Base-by-base conservation (phyloP, 2,888 invertebrate species). In the Cephalotes varians region DNA sequence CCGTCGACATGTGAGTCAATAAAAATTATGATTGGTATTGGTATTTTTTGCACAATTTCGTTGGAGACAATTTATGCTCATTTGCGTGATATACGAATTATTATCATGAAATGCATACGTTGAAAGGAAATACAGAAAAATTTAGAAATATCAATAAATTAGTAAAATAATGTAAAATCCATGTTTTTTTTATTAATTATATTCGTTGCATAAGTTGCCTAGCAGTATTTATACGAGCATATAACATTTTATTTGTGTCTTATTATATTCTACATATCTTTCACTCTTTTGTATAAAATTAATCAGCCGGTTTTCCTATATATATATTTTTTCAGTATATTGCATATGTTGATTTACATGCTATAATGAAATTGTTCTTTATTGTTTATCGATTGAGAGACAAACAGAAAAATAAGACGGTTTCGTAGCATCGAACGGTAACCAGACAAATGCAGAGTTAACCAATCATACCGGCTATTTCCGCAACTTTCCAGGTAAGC, bases 1-100 rank as follows among this genome's bases (percentile, higher is more conserved):
- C 87, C 87, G 81, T 86, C 76, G 67, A 85, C 83, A 73, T 87
- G 79, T 87, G 80, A 86, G 65, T 56, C 37, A 90, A 90, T 83
- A 90, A 89, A 87, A 72, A 73, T 80, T 74, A 77, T 40, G 25
- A 84, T 77, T 83, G n/a, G n/a, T n/a, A 81, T 64, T 83, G 47
- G 10, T 71, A 56, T 18, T 47, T 44, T 80, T 73, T 37, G 56
- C 64, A 69, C 18, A 69, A 56, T 56, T 77, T 77, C 18, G 44
- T 69, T 44, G 10, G 3, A 18, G 6, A 54, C 15, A 44, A 21
- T 65, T 65, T 44, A 10, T 64, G 18, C 1, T 64, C 28, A 15
- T 65, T 44, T 40, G 12, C 10, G 9, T 54, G 18, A 37, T 34
- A 37, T 18, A 62, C 31, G 25, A 60, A 34, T 60, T 51, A 5